These are phyloP conservation scores for Rhodeus uyekii DNA, from an alignment of 2,797 vertebrate genomes.

Conservation along the genomic window DNA sequence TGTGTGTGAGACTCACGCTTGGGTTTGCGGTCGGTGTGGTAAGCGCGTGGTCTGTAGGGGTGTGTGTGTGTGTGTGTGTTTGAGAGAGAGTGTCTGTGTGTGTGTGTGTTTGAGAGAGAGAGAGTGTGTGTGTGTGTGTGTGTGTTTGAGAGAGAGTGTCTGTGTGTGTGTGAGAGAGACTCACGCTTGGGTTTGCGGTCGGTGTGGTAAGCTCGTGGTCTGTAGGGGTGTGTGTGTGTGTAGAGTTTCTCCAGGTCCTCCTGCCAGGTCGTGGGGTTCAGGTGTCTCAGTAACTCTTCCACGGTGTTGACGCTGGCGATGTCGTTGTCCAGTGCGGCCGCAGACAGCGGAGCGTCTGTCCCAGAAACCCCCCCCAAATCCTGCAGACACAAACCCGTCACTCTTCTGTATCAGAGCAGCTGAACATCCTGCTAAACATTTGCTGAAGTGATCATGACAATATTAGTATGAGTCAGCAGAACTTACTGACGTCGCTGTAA, in stretches of 20 bases:
- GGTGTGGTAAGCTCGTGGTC: conserved; percentile 74
- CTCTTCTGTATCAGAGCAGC: neutral
- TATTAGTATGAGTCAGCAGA: too few species aligned
- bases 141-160: neutral
- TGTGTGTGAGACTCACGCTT: conserved; percentile 80
- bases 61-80: conserved; percentile 39
- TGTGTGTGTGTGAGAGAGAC: neutral
- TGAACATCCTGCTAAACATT: neutral
- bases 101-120: neutral
- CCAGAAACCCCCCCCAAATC: conserved; percentile 65
- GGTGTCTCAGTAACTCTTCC: conserved; percentile 87
- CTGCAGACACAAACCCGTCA: neutral
- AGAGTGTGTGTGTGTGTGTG: too few species aligned
- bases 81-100: neutral
- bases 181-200: neutral
- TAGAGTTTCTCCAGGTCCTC: conserved; percentile 91
- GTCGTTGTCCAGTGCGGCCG: conserved; percentile 86
- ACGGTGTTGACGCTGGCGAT: conserved; percentile 90
- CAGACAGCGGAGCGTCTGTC: conserved; percentile 81
- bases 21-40: conserved; percentile 81
- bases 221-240: conserved; percentile 79
- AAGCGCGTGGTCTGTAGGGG: conserved; percentile 84
- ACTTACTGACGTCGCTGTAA: conserved; percentile 33
- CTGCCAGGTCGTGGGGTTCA: conserved; percentile 91
- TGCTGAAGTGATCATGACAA: too few species aligned